Evolutionary conservation across 2,113 vertebrate species (phyloP).

Genomic region (Trogon melanurus): DNA sequence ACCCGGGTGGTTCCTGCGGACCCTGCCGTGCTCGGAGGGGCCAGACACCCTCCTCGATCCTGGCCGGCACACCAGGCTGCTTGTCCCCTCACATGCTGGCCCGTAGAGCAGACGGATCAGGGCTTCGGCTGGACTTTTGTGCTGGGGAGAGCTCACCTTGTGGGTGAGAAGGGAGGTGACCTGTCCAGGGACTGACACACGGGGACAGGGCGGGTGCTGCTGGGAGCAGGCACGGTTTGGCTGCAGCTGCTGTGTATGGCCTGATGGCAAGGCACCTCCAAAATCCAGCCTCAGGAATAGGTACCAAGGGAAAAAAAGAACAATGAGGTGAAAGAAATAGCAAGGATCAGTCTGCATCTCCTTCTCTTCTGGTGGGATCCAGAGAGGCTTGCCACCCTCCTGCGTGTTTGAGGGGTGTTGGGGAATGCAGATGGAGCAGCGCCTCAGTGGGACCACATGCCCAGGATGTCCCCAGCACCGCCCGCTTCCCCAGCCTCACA

Average conservation of each 20-base stretch:
- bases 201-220: too few species aligned
- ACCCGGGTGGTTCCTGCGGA: rapidly evolving
- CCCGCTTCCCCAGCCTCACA: not conserved
- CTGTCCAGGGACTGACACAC: too few species aligned
- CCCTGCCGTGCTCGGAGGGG: rapidly evolving
- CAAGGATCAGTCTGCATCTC: rapidly evolving
- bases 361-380: not conserved
- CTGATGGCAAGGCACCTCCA: not conserved
- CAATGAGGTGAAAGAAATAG: not conserved
- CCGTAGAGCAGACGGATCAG: not conserved
- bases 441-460: not conserved
- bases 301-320: not conserved
- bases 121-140: not conserved
- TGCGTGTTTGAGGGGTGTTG: too few species aligned
- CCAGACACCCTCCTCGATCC: not conserved
- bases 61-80: not conserved
- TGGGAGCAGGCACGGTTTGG: not conserved
- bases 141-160: not conserved
- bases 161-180: not conserved
- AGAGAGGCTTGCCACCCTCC: not conserved
- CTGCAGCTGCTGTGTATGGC: rapidly evolving
- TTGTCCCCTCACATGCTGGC: not conserved
- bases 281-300: not conserved
- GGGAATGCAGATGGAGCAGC: not conserved
- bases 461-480: not conserved